These are phyloP conservation scores for Exephanes ischioxanthus DNA, from an alignment of 2,888 invertebrate species.

Conservation along the genomic window DNA sequence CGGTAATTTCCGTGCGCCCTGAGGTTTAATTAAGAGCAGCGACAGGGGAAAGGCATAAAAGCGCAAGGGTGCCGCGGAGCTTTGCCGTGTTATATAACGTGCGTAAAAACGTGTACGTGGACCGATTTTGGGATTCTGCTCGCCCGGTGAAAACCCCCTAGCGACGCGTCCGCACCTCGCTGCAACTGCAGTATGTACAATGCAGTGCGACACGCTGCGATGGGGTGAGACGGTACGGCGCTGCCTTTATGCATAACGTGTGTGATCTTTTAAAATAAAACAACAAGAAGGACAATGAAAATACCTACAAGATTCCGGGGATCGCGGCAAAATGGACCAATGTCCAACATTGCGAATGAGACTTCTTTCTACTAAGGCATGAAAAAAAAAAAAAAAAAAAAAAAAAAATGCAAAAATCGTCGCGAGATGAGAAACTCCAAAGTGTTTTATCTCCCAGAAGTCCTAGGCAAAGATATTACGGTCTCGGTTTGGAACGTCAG, in stretches of 20 bases:
- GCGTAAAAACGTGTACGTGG: neutral
- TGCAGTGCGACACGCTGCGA: neutral
- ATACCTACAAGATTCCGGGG: no score
- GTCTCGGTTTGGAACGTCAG: conserved; percentile 16
- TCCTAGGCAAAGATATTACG: neutral
- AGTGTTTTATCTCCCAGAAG: no score
- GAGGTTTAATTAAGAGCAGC: conserved; percentile 63
- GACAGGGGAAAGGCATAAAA: conserved; percentile 45
- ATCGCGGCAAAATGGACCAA: no score
- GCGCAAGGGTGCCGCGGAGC: conserved; percentile 11
- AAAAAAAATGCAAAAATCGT: no score
- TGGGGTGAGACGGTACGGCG: neutral
- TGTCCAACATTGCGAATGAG: no score
- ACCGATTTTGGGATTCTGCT: conserved; percentile 22
- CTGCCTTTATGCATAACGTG: neutral
- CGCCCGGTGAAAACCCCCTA: neutral
- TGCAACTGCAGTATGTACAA: neutral
- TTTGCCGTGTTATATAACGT: neutral
- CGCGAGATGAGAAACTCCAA: no score
- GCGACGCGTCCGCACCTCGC: neutral
- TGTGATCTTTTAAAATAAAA: no score
- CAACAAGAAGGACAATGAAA: no score
- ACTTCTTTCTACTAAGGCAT: no score
- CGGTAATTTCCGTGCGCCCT: conserved; percentile 56
- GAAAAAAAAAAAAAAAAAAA: no score